Evolutionary conservation across 2,113 vertebrate species (phyloP).

Genomic region (Xyrauchen texanus): DNA sequence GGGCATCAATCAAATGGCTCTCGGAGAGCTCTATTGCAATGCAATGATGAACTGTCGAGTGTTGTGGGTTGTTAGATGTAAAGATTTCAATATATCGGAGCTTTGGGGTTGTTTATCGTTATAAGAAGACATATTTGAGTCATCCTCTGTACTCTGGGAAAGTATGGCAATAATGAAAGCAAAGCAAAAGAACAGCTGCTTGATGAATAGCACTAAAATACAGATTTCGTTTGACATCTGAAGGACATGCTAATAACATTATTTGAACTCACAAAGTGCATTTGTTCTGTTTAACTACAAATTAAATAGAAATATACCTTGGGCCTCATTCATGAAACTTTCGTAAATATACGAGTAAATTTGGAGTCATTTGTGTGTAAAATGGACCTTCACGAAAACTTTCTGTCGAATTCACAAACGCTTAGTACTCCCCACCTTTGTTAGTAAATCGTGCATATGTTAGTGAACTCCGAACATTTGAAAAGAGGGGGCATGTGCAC

Average conservation of each 20-base stretch:
- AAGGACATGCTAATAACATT: neutral
- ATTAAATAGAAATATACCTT: neutral
- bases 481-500: no score
- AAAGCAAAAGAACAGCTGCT: neutral
- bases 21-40: neutral
- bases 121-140: neutral
- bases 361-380: no score
- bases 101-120: neutral
- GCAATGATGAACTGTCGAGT: neutral
- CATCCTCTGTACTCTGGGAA: neutral
- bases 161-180: neutral
- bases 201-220: neutral
- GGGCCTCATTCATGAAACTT: neutral
- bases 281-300: neutral
- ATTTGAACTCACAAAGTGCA: neutral
- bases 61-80: slow-evolving; percentile 10
- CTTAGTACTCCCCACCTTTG: no score
- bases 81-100: neutral
- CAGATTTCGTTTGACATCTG: neutral
- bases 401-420: no score
- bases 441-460: no score
- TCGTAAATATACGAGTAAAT: no score
- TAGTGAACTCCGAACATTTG: no score
- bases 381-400: no score
- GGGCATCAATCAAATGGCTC: neutral